phyloP scores from a whole-genome alignment of 1,140 invertebrate genomes.

The Neuroterus valhalla region DNA sequence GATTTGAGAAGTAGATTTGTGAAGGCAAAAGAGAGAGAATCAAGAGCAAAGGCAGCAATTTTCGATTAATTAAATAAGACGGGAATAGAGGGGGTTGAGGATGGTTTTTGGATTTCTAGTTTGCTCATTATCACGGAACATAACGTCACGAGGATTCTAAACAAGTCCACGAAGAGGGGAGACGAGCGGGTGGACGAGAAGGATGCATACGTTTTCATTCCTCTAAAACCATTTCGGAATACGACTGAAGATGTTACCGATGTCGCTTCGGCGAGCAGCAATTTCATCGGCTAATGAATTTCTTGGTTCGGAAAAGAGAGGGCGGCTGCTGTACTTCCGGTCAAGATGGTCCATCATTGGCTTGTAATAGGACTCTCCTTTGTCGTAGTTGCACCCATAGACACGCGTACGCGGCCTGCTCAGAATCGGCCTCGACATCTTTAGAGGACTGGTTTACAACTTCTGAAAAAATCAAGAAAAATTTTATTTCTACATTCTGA shows the following conservation, averaged over 20 bases:
- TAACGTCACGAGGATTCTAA: slow-evolving; percentile 45
- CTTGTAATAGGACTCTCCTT: slow-evolving; percentile 86
- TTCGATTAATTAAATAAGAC: not conserved
- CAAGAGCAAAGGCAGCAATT: slow-evolving; percentile 15
- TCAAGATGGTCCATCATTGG: slow-evolving; percentile 84
- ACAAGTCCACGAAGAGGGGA: slow-evolving; percentile 47
- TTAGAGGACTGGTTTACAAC: slow-evolving; percentile 44
- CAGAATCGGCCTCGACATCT: slow-evolving; percentile 73
- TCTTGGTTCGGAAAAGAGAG: slow-evolving; percentile 71
- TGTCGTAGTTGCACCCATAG: slow-evolving; percentile 88
- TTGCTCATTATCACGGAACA: slow-evolving; percentile 17
- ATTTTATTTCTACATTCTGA: not conserved
- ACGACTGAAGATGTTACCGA: slow-evolving; percentile 75
- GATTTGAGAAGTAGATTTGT: not conserved
- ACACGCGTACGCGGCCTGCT: slow-evolving; percentile 83
- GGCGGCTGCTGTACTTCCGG: slow-evolving; percentile 79
- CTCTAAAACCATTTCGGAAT: slow-evolving; percentile 75
- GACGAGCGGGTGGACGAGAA: slow-evolving; percentile 31
- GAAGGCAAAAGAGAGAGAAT: not conserved
- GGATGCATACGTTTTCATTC: slow-evolving; percentile 50
- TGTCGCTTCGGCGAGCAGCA: slow-evolving; percentile 72
- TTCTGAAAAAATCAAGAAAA: slow-evolving; percentile 47
- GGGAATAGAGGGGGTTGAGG: not conserved
- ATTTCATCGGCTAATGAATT: slow-evolving; percentile 72
- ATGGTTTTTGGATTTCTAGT: not conserved